A percentile compares a stretch with the other conserved stretches of the same genome.
Evolutionary conservation across 2,113 vertebrate genomes (phyloP).

Genomic region (Neolamprologus longior): DNA sequence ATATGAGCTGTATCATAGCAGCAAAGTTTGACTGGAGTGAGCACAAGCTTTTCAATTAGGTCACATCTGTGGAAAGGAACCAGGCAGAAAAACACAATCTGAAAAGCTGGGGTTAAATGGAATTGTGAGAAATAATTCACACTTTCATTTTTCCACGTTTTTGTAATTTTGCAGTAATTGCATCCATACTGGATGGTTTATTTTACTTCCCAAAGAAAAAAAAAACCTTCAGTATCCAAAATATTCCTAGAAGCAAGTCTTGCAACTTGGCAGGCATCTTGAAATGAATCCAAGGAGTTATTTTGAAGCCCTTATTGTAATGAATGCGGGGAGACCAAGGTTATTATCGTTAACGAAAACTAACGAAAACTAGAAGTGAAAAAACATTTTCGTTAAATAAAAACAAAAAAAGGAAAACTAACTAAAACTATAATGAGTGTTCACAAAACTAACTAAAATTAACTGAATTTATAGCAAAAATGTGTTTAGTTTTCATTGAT

Average conservation of each 20-base stretch:
- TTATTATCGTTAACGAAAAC: too few species aligned
- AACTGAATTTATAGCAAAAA: too few species aligned
- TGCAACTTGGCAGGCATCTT: not conserved
- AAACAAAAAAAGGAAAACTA: too few species aligned
- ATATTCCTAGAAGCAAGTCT: not conserved
- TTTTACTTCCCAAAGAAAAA: not conserved
- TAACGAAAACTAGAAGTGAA: too few species aligned
- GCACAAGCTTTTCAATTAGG: not conserved
- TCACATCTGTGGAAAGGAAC: not conserved
- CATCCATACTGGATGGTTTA: not conserved
- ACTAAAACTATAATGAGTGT: fast-evolving
- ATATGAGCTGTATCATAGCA: not conserved
- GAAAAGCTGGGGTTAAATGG: not conserved
- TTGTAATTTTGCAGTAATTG: not conserved
- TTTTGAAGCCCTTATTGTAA: not conserved
- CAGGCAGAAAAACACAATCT: not conserved
- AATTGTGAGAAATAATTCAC: not conserved
- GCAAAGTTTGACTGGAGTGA: not conserved
- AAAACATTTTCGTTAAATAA: too few species aligned
- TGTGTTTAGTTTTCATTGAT: too few species aligned
- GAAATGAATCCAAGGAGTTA: not conserved
- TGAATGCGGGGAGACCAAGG: not conserved
- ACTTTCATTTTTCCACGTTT: not conserved
- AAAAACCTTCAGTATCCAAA: not conserved
- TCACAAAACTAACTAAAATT: too few species aligned